phyloP scores from a whole-genome alignment of 2,113 vertebrate species.

The Noturus placidus region DNA sequence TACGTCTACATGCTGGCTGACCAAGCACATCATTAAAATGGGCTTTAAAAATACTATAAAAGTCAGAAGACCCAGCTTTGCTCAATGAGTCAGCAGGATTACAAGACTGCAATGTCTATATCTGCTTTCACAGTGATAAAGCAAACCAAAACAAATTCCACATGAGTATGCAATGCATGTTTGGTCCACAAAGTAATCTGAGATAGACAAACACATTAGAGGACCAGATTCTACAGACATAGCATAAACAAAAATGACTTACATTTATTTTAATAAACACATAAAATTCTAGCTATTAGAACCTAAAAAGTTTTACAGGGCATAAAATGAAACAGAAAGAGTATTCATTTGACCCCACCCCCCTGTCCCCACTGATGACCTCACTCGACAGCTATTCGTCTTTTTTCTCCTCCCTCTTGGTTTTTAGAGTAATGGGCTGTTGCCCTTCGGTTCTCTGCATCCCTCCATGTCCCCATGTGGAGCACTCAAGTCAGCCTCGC shows the following conservation, averaged over 20 bases:
- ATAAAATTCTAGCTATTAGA: background rate
- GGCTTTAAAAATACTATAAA: background rate
- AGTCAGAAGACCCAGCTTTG: background rate
- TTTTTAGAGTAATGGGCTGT: constrained; percentile 50
- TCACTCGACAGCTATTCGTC: constrained; percentile 54
- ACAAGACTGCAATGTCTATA: background rate
- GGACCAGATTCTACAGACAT: background rate
- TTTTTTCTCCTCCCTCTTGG: constrained; percentile 36
- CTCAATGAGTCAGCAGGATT: background rate
- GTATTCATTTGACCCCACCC: constrained; percentile 48
- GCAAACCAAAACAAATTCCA: background rate
- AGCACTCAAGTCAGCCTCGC: constrained; percentile 45
- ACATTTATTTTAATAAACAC: too few species aligned
- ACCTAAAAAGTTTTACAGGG: constrained; percentile 35
- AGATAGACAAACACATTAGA: background rate
- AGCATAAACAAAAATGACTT: background rate
- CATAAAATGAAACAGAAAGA: constrained; percentile 40
- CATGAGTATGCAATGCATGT: background rate
- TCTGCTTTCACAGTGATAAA: background rate
- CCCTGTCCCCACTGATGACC: constrained; percentile 50
- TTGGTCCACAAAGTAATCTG: background rate
- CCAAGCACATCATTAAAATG: background rate
- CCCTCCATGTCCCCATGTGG: constrained; percentile 55
- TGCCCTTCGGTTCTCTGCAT: constrained; percentile 39
- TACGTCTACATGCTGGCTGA: background rate